Base-by-base conservation (phyloP, 2,888 invertebrate species). In the Malacosoma neustria region DNA sequence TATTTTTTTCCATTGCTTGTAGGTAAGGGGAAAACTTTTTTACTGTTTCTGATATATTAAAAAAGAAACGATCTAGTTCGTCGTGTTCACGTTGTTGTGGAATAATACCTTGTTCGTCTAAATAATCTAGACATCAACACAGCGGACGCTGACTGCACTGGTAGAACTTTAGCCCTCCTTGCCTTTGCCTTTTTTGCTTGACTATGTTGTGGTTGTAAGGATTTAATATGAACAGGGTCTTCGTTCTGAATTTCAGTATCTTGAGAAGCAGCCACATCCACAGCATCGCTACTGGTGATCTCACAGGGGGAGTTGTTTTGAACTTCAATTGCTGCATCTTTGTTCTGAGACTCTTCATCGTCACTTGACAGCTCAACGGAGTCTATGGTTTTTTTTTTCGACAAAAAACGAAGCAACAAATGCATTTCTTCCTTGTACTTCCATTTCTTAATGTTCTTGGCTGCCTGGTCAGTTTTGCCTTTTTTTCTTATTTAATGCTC, bases 401-500 rank as follows among this genome's bases (percentile, higher is more conserved):
- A 39, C 37, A 13, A 42, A 39, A 11, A 39, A 39, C 14, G 37
- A 33, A 42, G 39, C 35, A 7, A 39, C 36, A 39, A 42, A 42
- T 13, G 41, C 41, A 41, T 41, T 39, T 41, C 33, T 30, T 38
- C 33, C 13, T 42, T 39, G 32, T 48, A 54, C 33, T 49, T 54
- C 51, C 50, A 51, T 39, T 34, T 38, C 29, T 51, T 51, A 12
- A 50, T 45, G 3, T 34, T 44, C 30, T n/a, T 39, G 45, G 4
- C 35, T 38, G 32, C 42, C 43, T 32, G 45, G 39, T 34, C 40
- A 47, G 13, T 35, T 41, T 42, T 48, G 47, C 2, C 33, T 34
- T 42, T 45, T 48, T 36, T 41, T 50, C 34, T 51, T 50, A 34
- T 49, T 51, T 36, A 49, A 33, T 14, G 46, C 46, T 14, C 50